phyloP scores from a whole-genome alignment of 2,888 invertebrate genomes.

The Pollenia griseotomentosa region DNA sequence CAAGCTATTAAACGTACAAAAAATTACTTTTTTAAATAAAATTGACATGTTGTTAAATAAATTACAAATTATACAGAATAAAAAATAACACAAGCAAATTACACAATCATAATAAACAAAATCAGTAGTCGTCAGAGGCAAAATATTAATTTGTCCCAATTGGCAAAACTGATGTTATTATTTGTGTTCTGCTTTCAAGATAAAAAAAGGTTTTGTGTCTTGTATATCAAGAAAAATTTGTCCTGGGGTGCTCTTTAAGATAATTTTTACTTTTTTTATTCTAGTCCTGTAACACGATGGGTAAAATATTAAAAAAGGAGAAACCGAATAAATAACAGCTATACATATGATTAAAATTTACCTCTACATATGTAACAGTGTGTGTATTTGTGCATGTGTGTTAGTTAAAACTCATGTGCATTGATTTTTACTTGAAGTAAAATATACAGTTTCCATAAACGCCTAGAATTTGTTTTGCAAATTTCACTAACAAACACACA shows the following conservation, averaged over 20 bases:
- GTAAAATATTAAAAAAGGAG: not conserved
- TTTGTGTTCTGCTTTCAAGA: not conserved
- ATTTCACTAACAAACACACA: not conserved
- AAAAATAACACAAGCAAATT: not conserved
- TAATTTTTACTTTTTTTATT: conserved; percentile 4
- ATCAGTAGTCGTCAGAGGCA: conserved; percentile 12
- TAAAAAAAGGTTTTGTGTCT: conserved; percentile 1
- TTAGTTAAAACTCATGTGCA: not conserved
- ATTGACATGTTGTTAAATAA: conserved; percentile 31
- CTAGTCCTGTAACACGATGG: not conserved
- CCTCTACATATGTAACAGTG: not conserved
- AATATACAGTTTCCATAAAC: conserved; percentile 9
- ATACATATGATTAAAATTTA: conserved; percentile 22
- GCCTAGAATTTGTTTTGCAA: conserved; percentile 22
- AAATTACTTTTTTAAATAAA: not conserved
- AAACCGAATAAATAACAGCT: conserved; percentile 6
- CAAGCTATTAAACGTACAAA: not conserved
- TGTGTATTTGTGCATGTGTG: too few species aligned
- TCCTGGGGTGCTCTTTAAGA: conserved; percentile 15
- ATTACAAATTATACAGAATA: not conserved
- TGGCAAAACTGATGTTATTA: conserved; percentile 4
- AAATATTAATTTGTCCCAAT: conserved; percentile 42
- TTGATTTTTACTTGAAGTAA: not conserved
- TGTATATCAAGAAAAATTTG: not conserved
- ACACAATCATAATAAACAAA: conserved; percentile 18